A percentile compares a stretch with the other conserved stretches of the same genome.
phyloP scores from a whole-genome alignment of 2,113 vertebrate genomes.

The Balaeniceps rex region DNA sequence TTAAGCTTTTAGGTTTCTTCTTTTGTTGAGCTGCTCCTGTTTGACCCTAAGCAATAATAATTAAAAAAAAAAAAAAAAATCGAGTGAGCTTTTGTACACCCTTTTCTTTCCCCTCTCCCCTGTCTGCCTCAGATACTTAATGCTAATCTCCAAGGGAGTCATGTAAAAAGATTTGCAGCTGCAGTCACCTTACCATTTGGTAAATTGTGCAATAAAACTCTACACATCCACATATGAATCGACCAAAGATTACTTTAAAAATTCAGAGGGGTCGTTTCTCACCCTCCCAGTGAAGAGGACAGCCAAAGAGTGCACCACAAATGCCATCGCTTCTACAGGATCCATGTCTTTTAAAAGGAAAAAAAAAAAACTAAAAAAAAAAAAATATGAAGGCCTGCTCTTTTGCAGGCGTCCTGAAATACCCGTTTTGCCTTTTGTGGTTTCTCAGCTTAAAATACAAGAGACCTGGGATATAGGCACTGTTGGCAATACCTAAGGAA shows the following conservation, averaged over 20 bases:
- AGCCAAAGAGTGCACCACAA: not conserved
- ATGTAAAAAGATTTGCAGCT: not conserved
- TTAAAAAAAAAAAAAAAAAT: not conserved
- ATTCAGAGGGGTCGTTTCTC: not conserved
- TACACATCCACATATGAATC: not conserved
- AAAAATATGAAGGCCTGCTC: not conserved
- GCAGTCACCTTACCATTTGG: not conserved
- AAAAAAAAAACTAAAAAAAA: not conserved
- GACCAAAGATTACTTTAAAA: not conserved
- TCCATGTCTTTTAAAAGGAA: not conserved
- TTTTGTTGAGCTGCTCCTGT: not conserved
- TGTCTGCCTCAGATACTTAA: not conserved
- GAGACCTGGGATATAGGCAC: not conserved
- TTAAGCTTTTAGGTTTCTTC: not conserved
- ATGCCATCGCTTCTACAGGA: not conserved
- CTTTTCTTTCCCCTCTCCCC: not conserved
- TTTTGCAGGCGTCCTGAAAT: not conserved
- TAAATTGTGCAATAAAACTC: not conserved
- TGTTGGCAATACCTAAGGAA: not conserved
- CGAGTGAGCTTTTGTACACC: not conserved
- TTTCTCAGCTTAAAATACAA: not conserved
- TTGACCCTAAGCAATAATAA: not conserved
- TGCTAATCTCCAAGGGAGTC: not conserved
- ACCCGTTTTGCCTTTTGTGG: accelerated
- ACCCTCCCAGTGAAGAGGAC: not conserved